These are phyloP conservation scores for Chaenodraco wilsoni DNA, from an alignment of 2,797 vertebrate species.

Conservation along the genomic window DNA sequence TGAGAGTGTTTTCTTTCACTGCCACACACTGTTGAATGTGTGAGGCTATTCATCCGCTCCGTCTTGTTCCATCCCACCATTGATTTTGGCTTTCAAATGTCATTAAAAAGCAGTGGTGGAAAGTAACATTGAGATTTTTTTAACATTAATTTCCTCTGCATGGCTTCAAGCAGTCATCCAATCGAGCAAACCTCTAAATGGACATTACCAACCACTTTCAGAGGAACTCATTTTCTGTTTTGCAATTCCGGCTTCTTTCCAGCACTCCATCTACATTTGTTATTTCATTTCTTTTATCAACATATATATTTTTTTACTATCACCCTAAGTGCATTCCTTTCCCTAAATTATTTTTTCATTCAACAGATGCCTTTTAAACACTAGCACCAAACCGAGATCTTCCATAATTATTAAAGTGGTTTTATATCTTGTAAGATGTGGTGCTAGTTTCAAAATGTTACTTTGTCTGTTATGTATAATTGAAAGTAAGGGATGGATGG, in stretches of 20 bases:
- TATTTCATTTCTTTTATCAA: constrained; percentile 8
- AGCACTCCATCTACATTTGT: constrained; percentile 21
- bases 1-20: constrained; percentile 32
- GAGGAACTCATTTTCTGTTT: constrained; percentile 17
- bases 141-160: constrained; percentile 21
- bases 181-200: constrained; percentile 23
- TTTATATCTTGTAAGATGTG: constrained; percentile 3
- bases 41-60: constrained; percentile 35
- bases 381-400: neutral
- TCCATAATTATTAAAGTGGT: neutral
- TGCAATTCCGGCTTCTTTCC: neutral
- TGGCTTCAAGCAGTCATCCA: constrained; percentile 10
- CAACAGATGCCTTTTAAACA: constrained; percentile 2
- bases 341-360: neutral
- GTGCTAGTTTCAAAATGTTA: neutral
- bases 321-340: constrained; percentile 3
- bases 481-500: neutral
- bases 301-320: neutral
- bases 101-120: constrained; percentile 25
- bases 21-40: constrained; percentile 26
- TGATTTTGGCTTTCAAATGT: constrained; percentile 45
- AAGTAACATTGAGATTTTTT: constrained; percentile 21
- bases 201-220: constrained; percentile 35
- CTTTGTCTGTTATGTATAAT: neutral
- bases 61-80: constrained; percentile 34